A percentile compares a stretch with the other conserved stretches of the same genome.
Evolutionary conservation across 2,797 vertebrate species (phyloP).

Genomic region (Onychomys torridus): DNA sequence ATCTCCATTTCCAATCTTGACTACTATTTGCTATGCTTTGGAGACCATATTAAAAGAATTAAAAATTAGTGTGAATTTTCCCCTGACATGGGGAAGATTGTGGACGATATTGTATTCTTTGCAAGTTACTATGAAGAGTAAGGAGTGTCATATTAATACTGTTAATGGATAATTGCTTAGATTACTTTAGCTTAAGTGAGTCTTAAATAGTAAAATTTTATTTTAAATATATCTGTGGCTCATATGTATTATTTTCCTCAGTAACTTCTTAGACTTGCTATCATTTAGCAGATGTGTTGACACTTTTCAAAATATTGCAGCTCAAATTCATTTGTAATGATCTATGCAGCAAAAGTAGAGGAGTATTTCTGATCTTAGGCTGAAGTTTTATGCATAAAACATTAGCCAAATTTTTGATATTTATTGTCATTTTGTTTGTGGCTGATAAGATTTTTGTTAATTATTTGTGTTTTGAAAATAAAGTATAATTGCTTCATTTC

Average conservation of each 20-base stretch:
- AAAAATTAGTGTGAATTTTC: slow-evolving; percentile 11
- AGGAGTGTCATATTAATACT: background rate
- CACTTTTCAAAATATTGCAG: background rate
- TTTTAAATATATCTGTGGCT: background rate
- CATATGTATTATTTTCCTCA: background rate
- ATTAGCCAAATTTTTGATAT: background rate
- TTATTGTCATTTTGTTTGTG: background rate
- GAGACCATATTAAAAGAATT: background rate
- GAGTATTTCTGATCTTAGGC: slow-evolving; percentile 35
- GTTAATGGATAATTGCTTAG: slow-evolving; percentile 8
- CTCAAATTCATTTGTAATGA: background rate
- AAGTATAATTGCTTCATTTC: background rate
- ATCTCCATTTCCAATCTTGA: slow-evolving; percentile 12
- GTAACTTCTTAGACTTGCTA: slow-evolving; percentile 19
- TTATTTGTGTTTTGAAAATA: background rate
- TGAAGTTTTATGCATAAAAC: background rate
- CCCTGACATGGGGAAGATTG: background rate
- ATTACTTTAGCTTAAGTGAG: background rate
- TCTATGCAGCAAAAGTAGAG: background rate
- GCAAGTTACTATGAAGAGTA: background rate
- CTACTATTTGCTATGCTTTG: slow-evolving; percentile 8
- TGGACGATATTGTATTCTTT: background rate
- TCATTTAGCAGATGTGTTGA: background rate
- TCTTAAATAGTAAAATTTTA: background rate
- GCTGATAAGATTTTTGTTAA: background rate